Percentiles rank a stretch among this genome's conserved stretches.
These are phyloP conservation scores for Portunus trituberculatus DNA, from an alignment of 1,140 invertebrate genomes.

Conservation along the genomic window DNA sequence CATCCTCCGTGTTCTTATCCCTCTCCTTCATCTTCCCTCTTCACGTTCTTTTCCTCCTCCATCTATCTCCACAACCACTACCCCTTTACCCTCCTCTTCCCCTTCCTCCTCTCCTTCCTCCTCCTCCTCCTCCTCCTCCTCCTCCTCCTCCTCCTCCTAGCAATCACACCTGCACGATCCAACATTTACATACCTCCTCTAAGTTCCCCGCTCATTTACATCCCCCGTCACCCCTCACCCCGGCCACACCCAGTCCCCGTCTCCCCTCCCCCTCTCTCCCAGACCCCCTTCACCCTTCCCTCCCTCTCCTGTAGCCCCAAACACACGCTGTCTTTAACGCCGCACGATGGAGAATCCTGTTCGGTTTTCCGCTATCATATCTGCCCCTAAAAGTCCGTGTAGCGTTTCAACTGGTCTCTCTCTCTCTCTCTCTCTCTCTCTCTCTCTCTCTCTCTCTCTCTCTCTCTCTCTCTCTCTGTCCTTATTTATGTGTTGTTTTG, in stretches of 20 bases:
- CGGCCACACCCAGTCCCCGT: neutral
- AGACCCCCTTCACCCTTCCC: neutral
- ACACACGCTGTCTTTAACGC: neutral
- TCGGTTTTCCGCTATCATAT: constrained; percentile 36
- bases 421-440: neutral
- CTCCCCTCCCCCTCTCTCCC: neutral
- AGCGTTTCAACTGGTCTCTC: neutral
- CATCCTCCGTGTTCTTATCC: neutral
- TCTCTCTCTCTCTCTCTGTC: neutral
- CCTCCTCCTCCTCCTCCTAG: neutral
- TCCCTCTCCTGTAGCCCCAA: neutral
- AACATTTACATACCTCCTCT: neutral
- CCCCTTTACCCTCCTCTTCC: neutral
- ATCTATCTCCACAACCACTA: neutral
- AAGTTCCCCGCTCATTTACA: neutral
- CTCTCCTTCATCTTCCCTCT: neutral
- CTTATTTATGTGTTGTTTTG: neutral
- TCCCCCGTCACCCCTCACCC: neutral
- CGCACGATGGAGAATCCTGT: neutral
- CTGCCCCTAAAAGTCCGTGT: constrained; percentile 29
- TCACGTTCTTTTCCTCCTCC: neutral
- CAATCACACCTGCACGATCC: constrained; percentile 13
- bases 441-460: neutral
- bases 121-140: neutral
- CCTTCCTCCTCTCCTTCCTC: neutral